Conservation (phyloP, 2,888 invertebrate species). For the Leptinotarsa tumamoca region DNA sequence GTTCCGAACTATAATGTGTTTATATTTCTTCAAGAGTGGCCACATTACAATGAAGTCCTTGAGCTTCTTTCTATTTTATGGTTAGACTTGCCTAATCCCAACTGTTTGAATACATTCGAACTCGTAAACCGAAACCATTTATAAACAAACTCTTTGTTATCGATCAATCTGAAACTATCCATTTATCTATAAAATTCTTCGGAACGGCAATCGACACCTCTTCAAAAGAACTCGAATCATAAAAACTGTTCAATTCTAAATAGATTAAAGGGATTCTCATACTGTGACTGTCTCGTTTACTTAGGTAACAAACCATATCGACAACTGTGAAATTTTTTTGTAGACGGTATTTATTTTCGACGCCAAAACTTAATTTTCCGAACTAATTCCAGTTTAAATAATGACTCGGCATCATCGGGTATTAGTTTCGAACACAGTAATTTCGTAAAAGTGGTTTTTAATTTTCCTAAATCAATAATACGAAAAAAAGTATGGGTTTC, state of each 20-base stretch:
- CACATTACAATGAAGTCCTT: neutral
- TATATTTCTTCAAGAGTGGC: too few species aligned
- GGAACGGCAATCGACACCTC: constrained; percentile 19
- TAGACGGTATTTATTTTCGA: constrained; percentile 56
- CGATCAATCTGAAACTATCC: constrained; percentile 10
- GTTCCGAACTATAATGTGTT: too few species aligned
- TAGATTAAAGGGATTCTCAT: constrained; percentile 42
- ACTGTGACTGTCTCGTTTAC: constrained; percentile 52
- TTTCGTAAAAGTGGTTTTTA: constrained; percentile 56
- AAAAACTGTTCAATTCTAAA: constrained; percentile 46
- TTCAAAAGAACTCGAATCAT: constrained; percentile 12
- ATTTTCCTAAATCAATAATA: constrained; percentile 57
- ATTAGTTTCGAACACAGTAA: constrained; percentile 52
- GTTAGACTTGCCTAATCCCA: neutral
- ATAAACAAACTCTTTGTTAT: neutral
- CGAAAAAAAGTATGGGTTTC: constrained; percentile 48
- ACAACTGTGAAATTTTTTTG: constrained; percentile 56
- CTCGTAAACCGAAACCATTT: constrained; percentile 6
- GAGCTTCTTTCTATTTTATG: neutral
- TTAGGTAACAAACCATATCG: constrained; percentile 54
- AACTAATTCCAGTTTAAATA: constrained; percentile 56
- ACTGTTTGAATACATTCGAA: neutral
- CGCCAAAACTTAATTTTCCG: constrained; percentile 56
- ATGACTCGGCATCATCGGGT: constrained; percentile 53
- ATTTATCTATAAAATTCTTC: constrained; percentile 14